Base-by-base conservation (phyloP, 2,797 vertebrate species). In the Heliangelus exortis region DNA sequence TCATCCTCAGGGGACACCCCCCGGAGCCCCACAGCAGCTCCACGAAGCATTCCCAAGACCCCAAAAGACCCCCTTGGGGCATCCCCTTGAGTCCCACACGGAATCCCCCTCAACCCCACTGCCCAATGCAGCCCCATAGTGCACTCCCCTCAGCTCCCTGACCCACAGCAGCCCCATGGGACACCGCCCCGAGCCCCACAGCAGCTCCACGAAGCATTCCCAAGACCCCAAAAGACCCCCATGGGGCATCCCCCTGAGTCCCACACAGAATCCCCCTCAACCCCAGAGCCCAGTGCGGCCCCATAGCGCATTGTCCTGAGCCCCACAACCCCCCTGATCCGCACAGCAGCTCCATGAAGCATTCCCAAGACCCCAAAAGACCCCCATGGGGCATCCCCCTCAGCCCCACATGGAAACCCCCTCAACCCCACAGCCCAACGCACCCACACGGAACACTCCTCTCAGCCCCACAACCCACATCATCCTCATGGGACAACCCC, bases 1-100 rank as follows among this genome's bases (percentile, higher is more conserved):
- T 31, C 69, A 62, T 25, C 14, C 15, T 8, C 43, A 7, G 0
- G 2, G 23, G 1, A 23, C 19, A 7, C 12, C 8, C 1, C 13
- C 3, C n/a, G 29, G 12, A 57, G 10, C 28, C 34, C 28, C 50
- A 36, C 9, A 15, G 26, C 22, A 54, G 22, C 16, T 4, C 19
- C 22, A 15, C 1, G 3, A 39, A 7, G 2, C 33, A 7, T 26
- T 10, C 18, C 33, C 22, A 76, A 33, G 7, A 22, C 18, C 31
- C 48, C 36, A 11, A 5, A 43, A 34, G 21, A 21, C 33, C 33
- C 11, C 36, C 36, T 11, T 1, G 10, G 20, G 2, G 2, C 15
- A 23, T 18, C 36, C 36, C 36, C 36, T 36, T 36, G 9, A 36
- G 5, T 11, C 36, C 11, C 36, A 36, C 36, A 36, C 9, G 36